A percentile compares a stretch with the other conserved stretches of the same genome.
phyloP scores from a whole-genome alignment of 2,888 invertebrate genomes.

The Dione vanillae region DNA sequence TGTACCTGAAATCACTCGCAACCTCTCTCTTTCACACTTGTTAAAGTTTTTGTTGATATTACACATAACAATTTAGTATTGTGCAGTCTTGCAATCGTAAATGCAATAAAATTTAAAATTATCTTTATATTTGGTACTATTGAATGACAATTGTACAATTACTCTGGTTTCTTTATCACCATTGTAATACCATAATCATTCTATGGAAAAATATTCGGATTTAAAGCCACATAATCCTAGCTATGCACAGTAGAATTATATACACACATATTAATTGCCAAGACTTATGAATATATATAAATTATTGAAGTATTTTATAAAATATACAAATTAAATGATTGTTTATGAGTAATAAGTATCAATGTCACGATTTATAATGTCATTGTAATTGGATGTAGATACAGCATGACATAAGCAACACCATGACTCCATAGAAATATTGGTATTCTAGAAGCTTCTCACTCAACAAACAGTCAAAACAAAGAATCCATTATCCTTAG shows the following conservation, averaged over 20 bases:
- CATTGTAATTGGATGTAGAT: constrained; percentile 33
- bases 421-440: constrained; percentile 18
- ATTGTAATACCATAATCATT: background rate
- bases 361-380: constrained; percentile 32
- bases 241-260: background rate
- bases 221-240: background rate
- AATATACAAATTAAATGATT: background rate
- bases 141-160: background rate
- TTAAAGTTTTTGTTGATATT: background rate
- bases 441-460: constrained; percentile 25
- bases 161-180: background rate
- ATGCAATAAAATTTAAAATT: background rate
- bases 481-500: constrained; percentile 20
- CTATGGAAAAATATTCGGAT: background rate
- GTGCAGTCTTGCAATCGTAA: background rate
- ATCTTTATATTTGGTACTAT: background rate
- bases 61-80: background rate
- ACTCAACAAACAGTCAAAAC: constrained; percentile 9
- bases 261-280: background rate
- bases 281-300: background rate
- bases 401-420: constrained; percentile 33
- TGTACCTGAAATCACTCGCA: constrained; percentile 1
- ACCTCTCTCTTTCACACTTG: constrained; percentile 14
- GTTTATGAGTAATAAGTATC: constrained; percentile 30
- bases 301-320: background rate